These are phyloP conservation scores for Microvelia longipes DNA, from an alignment of 1,140 invertebrate genomes.

Conservation along the genomic window DNA sequence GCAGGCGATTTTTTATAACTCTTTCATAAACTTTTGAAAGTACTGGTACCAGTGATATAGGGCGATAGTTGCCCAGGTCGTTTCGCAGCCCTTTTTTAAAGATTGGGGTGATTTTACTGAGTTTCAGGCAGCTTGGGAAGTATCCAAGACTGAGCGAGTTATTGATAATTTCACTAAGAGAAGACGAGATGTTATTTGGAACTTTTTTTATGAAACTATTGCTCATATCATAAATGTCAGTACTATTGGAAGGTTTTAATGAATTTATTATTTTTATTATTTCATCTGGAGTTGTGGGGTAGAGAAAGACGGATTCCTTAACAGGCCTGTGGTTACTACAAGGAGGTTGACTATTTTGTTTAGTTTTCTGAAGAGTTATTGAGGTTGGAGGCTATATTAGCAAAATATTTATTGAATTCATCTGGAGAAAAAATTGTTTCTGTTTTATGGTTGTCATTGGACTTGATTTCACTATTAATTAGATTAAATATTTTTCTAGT, in stretches of 20 bases:
- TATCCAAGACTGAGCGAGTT: conserved; percentile 9
- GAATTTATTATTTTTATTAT: neutral
- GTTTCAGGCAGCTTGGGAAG: conserved; percentile 24
- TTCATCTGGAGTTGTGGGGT: neutral
- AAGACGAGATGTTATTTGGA: conserved; percentile 6
- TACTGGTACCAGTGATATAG: conserved; percentile 24
- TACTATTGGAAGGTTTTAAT: conserved; percentile 6
- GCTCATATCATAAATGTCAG: conserved; percentile 17
- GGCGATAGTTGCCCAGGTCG: conserved; percentile 19
- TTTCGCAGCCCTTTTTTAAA: conserved; percentile 20
- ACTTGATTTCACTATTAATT: neutral
- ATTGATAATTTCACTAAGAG: conserved; percentile 10
- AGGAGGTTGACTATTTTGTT: neutral
- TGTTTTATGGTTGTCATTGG: neutral
- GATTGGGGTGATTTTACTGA: conserved; percentile 25
- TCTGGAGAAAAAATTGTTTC: neutral
- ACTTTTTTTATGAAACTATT: conserved; percentile 18
- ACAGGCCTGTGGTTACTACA: neutral
- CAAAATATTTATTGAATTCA: neutral
- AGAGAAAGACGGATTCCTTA: neutral
- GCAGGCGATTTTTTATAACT: conserved; percentile 13
- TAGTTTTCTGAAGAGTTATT: neutral
- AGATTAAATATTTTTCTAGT: neutral
- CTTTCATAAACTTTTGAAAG: conserved; percentile 18
- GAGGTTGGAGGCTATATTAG: neutral